Conservation (phyloP, 2,797 vertebrate genomes). For the Hypotaenidia philippensis region DNA sequence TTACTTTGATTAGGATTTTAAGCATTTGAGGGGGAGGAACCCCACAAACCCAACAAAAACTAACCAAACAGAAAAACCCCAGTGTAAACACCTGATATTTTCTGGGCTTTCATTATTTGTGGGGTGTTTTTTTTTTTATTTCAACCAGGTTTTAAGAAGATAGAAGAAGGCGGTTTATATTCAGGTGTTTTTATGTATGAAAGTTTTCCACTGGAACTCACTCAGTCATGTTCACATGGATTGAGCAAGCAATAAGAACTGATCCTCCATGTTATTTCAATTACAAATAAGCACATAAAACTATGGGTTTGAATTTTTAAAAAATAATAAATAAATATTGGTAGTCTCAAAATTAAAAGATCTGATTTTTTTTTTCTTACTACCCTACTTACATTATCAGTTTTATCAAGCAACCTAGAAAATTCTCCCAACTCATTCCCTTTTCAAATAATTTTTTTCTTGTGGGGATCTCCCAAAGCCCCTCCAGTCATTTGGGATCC, state of each 20-base stretch:
- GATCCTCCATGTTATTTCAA: not conserved
- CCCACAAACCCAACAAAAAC: too few species aligned
- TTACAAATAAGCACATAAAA: not conserved
- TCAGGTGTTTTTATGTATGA: not conserved
- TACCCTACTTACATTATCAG: not conserved
- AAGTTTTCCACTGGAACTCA: not conserved
- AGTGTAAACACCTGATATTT: not conserved
- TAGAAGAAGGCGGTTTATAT: not conserved
- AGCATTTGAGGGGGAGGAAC: not conserved
- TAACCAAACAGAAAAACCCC: not conserved
- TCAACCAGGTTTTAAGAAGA: not conserved
- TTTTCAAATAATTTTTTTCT: not conserved
- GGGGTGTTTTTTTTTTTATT: not conserved
- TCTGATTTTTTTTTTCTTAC: not conserved
- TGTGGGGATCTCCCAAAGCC: not conserved
- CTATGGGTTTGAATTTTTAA: not conserved
- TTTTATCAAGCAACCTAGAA: not conserved
- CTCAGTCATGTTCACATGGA: not conserved
- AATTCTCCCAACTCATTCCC: not conserved
- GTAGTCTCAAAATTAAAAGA: not conserved
- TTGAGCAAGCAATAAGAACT: not conserved
- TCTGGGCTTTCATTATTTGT: not conserved
- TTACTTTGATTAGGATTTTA: not conserved
- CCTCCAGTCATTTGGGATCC: not conserved
- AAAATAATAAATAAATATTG: not conserved